Evolutionary conservation across 2,888 invertebrate species (phyloP).

Genomic region (Hirtodrosophila histrioides): DNA sequence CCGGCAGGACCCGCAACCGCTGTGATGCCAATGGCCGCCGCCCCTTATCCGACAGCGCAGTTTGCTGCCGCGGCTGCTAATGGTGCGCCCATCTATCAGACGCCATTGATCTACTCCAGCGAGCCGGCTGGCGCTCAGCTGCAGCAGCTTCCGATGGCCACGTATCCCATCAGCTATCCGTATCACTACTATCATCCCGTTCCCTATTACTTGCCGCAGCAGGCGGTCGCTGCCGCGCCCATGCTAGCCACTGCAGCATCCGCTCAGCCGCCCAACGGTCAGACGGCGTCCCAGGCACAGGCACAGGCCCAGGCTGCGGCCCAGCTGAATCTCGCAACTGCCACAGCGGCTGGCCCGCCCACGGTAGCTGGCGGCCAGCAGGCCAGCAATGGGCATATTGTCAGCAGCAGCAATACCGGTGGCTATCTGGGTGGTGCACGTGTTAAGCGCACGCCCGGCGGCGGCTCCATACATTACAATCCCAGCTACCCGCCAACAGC

Average conservation of each 20-base stretch:
- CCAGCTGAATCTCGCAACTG: constrained; percentile 67
- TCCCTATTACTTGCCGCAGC: constrained; percentile 84
- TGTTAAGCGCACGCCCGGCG: constrained; percentile 80
- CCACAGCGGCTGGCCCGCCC: constrained; percentile 78
- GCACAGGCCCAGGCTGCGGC: constrained; percentile 60
- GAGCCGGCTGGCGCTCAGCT: constrained; percentile 82
- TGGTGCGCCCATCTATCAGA: constrained; percentile 82
- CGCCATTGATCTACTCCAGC: constrained; percentile 84
- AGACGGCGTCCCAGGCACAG: constrained; percentile 33
- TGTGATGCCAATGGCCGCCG: constrained; percentile 82
- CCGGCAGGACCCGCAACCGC: constrained; percentile 73
- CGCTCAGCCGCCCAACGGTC: constrained; percentile 42
- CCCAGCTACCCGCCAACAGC: constrained; percentile 58
- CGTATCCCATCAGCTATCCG: constrained; percentile 84
- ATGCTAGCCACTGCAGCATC: constrained; percentile 73
- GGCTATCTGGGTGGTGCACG: constrained; percentile 73
- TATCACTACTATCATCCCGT: constrained; percentile 84
- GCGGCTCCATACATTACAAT: constrained; percentile 72
- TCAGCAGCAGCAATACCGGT: constrained; percentile 36
- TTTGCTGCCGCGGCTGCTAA: constrained; percentile 78
- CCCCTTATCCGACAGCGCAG: constrained; percentile 82
- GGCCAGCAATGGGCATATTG: constrained; percentile 37
- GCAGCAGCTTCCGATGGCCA: constrained; percentile 83
- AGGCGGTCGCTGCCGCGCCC: constrained; percentile 80
- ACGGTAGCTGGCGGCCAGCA: constrained; percentile 59